Base-by-base conservation (phyloP, 1,140 invertebrate species). In the Drosophila insularis region DNA sequence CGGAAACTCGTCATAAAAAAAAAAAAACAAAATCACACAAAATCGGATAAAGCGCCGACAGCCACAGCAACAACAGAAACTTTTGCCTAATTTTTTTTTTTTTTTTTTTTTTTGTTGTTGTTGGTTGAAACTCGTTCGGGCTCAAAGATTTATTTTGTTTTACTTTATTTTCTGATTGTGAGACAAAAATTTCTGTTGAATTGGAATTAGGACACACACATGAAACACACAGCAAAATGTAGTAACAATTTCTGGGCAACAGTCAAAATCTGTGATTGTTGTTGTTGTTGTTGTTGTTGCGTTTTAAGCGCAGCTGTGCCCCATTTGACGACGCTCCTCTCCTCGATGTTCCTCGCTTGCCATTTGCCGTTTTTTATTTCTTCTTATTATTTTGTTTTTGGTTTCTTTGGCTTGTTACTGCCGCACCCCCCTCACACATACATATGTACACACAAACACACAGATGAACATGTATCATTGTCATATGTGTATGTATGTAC, bases 31-130 rank as follows among this genome's bases (percentile, higher is more conserved):
- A 64, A 75, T 60, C 79, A 64, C 80, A 77, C 80, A 73, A 77
- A 89, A 89, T 89, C 84, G 82, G 84, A 87, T 87, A 87, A 87
- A 89, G 79, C 76, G 82, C 82, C 82, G 81, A 85, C 81, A 85
- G 76, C 75, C 79, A 81, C 74, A 86, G 78, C 74, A 86, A 68
- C 56, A 74, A 79, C 62, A 63, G 66, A 75, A 80, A 75, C 56
- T 71, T 89, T 89, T 80, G 84, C 67, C 82, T 79, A 86, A 81
- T 78, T 68, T 86, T 78, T 19, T n/a, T 14, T 43, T 40, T 32
- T 62, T 55, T 54, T 66, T 58, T 71, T 70, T 68, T 63, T 62
- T 73, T 69, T 2, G 23, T 23, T 23, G 1, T 1, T 27, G 23
- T 81, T 71, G 65, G 68, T 78, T 74, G 84, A 80, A 87, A 87